Evolutionary conservation across 2,888 invertebrate species (phyloP).

Genomic region (Xestia xanthographa): DNA sequence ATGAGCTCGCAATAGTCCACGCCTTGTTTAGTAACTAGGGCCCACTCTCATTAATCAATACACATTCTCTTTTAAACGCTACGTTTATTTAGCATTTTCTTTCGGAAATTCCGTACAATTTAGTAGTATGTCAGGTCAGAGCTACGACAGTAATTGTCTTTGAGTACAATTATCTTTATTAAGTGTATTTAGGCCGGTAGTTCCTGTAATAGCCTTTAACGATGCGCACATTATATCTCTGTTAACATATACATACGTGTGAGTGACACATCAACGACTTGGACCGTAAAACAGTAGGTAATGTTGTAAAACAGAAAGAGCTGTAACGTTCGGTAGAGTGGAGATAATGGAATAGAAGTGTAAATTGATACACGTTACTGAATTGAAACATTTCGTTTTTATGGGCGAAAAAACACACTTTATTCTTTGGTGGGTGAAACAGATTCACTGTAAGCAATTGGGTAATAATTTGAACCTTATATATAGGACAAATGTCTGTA

Average conservation of each 20-base stretch:
- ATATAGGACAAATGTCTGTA: no score
- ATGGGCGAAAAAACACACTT: not conserved
- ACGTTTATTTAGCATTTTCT: constrained; percentile 62
- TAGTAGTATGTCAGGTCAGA: constrained; percentile 63
- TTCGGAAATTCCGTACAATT: constrained; percentile 68
- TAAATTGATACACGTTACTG: constrained; percentile 8
- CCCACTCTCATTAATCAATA: constrained; percentile 83
- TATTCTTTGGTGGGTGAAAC: not conserved
- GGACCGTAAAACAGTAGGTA: constrained; percentile 37
- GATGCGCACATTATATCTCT: constrained; percentile 51
- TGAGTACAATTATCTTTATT: constrained; percentile 73
- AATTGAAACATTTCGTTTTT: constrained; percentile 1
- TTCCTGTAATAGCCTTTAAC: constrained; percentile 67
- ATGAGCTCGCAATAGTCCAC: constrained; percentile 80
- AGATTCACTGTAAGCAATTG: not conserved
- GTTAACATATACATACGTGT: constrained; percentile 51
- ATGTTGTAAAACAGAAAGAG: constrained; percentile 26
- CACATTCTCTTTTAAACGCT: constrained; percentile 71
- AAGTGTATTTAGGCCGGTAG: constrained; percentile 70
- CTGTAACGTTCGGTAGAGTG: constrained; percentile 26
- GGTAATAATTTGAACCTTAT: constrained; percentile 14
- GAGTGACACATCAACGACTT: constrained; percentile 63
- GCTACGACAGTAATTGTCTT: constrained; percentile 68
- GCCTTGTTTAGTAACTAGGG: constrained; percentile 83
- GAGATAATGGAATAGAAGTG: constrained; percentile 25